These are phyloP conservation scores for Thripadectes ignobilis DNA, from an alignment of 2,797 vertebrate genomes.

Conservation along the genomic window DNA sequence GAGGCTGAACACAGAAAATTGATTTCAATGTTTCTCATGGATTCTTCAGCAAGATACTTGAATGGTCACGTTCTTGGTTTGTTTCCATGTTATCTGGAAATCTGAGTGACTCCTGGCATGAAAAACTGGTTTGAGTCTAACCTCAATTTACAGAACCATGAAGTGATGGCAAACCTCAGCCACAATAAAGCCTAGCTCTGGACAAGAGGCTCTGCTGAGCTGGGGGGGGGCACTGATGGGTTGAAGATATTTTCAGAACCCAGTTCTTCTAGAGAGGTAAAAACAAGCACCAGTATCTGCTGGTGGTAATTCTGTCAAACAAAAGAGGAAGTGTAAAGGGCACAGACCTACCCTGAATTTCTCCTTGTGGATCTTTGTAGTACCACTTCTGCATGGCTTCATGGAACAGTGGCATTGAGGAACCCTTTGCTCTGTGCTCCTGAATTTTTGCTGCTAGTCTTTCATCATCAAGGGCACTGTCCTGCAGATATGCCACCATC, in stretches of 20 bases:
- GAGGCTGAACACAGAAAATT: neutral
- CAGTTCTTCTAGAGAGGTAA: neutral
- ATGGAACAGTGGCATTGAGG: slow-evolving; percentile 85
- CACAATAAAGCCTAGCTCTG: neutral
- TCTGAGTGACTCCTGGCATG: neutral
- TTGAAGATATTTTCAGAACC: neutral
- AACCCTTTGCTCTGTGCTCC: slow-evolving; percentile 87
- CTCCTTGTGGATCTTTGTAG: slow-evolving; percentile 99
- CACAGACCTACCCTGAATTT: slow-evolving; percentile 89
- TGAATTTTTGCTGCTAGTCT: slow-evolving; percentile 85
- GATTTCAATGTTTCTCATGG: neutral
- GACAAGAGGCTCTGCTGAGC: neutral
- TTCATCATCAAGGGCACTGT: slow-evolving; percentile 91
- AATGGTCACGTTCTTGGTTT: neutral
- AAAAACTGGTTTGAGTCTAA: neutral
- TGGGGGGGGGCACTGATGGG: neutral
- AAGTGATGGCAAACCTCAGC: neutral
- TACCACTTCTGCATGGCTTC: slow-evolving; percentile 99
- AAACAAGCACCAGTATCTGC: neutral
- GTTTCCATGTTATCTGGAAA: neutral
- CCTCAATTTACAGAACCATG: neutral
- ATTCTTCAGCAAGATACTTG: neutral
- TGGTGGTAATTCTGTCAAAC: neutral
- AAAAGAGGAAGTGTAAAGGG: slow-evolving; percentile 51
- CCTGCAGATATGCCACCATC: slow-evolving; percentile 99